Conservation (phyloP, 2,888 invertebrate genomes). For the Parascotia fuliginaria region DNA sequence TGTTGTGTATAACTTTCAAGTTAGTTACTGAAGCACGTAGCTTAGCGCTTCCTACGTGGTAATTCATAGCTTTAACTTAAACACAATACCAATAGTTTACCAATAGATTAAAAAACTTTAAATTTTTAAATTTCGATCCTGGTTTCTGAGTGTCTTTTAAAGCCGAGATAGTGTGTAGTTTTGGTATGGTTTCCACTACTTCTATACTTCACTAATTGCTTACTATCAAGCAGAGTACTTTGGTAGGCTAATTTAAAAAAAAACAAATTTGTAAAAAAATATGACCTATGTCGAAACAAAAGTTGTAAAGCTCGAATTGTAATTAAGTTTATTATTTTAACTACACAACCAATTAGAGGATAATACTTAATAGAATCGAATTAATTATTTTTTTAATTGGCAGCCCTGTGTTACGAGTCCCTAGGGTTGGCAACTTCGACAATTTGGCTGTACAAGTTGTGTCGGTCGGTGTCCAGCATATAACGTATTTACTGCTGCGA, state of each 20-base stretch:
- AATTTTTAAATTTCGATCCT: too few species aligned
- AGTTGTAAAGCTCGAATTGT: slow-evolving; percentile 16
- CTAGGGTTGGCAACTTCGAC: slow-evolving; percentile 78
- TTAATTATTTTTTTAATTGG: slow-evolving; percentile 44
- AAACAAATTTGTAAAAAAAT: too few species aligned
- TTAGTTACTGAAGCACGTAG: slow-evolving; percentile 17
- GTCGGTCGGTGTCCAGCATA: slow-evolving; percentile 70
- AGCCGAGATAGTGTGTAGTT: too few species aligned
- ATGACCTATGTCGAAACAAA: slow-evolving; percentile 7
- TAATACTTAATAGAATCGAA: slow-evolving; percentile 38
- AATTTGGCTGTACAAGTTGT: slow-evolving; percentile 76
- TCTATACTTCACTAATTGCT: too few species aligned
- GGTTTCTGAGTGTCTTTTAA: too few species aligned
- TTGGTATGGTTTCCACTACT: too few species aligned
- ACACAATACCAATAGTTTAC: background rate
- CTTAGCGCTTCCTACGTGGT: slow-evolving; percentile 3
- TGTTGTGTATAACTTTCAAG: slow-evolving; percentile 7
- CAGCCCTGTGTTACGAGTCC: slow-evolving; percentile 57
- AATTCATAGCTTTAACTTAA: slow-evolving; percentile 7
- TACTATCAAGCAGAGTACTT: too few species aligned
- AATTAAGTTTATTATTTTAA: slow-evolving; percentile 30
- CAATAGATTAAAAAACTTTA: slow-evolving; percentile 1
- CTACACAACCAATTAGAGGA: slow-evolving; percentile 28
- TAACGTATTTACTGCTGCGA: slow-evolving; percentile 82
- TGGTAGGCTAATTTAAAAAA: too few species aligned